Conservation (phyloP, 1,140 invertebrate genomes). For the Trichogramma pretiosum region DNA sequence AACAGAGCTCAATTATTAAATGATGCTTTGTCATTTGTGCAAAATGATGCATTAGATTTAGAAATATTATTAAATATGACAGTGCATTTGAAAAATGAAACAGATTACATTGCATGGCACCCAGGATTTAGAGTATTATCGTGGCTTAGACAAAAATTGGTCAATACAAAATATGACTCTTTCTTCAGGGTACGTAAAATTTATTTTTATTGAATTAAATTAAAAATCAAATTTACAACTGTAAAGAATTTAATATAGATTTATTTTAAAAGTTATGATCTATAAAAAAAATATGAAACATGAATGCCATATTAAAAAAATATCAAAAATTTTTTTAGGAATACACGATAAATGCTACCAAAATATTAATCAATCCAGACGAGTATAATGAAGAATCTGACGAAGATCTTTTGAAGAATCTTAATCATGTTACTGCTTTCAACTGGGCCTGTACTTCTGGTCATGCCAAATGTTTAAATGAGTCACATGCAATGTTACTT, state of each 20-base stretch:
- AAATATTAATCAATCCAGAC: conserved; percentile 3
- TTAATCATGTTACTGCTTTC: conserved; percentile 55
- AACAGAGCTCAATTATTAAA: conserved; percentile 71
- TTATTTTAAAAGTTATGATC: too few species aligned
- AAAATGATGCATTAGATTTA: conserved; percentile 46
- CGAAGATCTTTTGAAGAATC: conserved; percentile 52
- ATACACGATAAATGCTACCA: background rate
- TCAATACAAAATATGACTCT: background rate
- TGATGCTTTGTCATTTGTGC: conserved; percentile 61
- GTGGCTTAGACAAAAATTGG: conserved; percentile 12
- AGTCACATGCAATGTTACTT: conserved; percentile 52
- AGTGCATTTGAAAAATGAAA: conserved; percentile 53
- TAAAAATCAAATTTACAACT: too few species aligned
- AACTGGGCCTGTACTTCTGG: conserved; percentile 58
- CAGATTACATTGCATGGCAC: conserved; percentile 57
- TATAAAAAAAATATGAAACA: too few species aligned
- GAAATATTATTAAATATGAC: conserved; percentile 49
- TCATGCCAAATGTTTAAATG: conserved; percentile 50
- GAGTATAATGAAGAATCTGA: conserved; percentile 23
- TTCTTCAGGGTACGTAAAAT: conserved; percentile 18
- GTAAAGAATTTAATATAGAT: too few species aligned
- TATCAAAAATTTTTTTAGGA: conserved; percentile 15
- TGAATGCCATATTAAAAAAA: too few species aligned
- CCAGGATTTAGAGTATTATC: conserved; percentile 46
- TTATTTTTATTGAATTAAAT: background rate